Percentiles rank a stretch among this genome's conserved stretches.
Evolutionary conservation across 2,797 vertebrate species (phyloP).

Genomic region (Parotocinclus haroldoi): DNA sequence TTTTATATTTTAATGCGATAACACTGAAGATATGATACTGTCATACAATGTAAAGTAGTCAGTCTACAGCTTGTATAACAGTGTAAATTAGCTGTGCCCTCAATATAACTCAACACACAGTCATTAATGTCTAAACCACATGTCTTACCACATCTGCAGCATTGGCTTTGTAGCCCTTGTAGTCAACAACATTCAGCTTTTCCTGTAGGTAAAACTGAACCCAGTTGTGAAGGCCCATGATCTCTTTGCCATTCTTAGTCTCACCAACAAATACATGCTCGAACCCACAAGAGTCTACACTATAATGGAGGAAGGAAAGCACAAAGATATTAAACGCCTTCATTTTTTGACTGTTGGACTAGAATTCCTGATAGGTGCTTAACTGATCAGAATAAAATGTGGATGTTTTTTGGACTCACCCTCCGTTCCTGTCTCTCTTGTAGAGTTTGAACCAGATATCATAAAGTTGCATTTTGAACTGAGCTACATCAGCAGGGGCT

Average conservation of each 20-base stretch:
- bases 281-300: slow-evolving; percentile 81
- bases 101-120: too few relatives aligned
- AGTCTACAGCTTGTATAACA: too few relatives aligned
- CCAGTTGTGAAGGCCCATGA: slow-evolving; percentile 85
- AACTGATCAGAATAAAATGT: not conserved
- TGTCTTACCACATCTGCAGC: slow-evolving; percentile 72
- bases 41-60: too few relatives aligned
- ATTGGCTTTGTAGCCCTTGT: slow-evolving; percentile 74
- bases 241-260: slow-evolving; percentile 66
- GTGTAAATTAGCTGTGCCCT: too few relatives aligned
- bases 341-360: too few relatives aligned
- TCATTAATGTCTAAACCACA: too few relatives aligned
- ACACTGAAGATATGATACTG: too few relatives aligned
- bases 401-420: slow-evolving; percentile 63
- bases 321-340: too few relatives aligned
- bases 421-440: slow-evolving; percentile 66
- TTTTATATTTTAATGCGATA: too few relatives aligned
- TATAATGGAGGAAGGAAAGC: slow-evolving; percentile 40
- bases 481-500: slow-evolving; percentile 57
- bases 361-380: too few relatives aligned
- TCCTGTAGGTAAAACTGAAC: slow-evolving; percentile 84
- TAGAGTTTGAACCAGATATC: slow-evolving; percentile 86
- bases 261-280: slow-evolving; percentile 85
- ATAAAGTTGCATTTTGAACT: slow-evolving; percentile 80
- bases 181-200: slow-evolving; percentile 70